A percentile compares a stretch with the other conserved stretches of the same genome.
phyloP scores from a whole-genome alignment of 1,140 invertebrate genomes.

The Pseudobourletiella spinata region DNA sequence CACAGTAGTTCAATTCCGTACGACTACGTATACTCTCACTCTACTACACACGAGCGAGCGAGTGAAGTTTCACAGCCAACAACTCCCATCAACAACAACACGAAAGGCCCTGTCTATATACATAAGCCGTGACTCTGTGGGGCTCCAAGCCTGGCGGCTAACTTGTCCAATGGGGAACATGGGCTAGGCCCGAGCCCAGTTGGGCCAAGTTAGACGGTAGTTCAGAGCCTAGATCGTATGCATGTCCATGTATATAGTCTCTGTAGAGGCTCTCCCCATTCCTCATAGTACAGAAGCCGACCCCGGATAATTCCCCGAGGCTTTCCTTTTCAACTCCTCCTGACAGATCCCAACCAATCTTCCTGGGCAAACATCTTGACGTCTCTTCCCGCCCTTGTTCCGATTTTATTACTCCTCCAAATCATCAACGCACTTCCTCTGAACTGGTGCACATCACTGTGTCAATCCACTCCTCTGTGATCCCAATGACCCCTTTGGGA shows the following conservation, averaged over 20 bases:
- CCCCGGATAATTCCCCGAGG: neutral
- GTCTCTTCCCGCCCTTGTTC: conserved; percentile 12
- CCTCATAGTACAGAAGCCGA: conserved; percentile 10
- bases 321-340: neutral
- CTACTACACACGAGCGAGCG: too few relatives aligned
- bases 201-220: too few relatives aligned
- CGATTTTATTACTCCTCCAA: conserved; percentile 14
- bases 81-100: conserved; percentile 12
- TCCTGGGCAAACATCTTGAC: neutral
- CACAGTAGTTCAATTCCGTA: too few relatives aligned
- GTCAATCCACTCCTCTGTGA: too few relatives aligned
- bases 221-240: too few relatives aligned
- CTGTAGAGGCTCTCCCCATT: neutral
- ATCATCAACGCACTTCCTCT: too few relatives aligned
- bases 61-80: too few relatives aligned
- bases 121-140: conserved; percentile 7
- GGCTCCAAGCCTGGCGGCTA: too few relatives aligned
- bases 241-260: neutral
- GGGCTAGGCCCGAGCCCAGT: too few relatives aligned
- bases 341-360: conserved; percentile 11
- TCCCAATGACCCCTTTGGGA: too few relatives aligned
- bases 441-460: too few relatives aligned
- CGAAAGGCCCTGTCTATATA: conserved; percentile 10
- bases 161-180: too few relatives aligned
- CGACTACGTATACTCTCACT: neutral